phyloP scores from a whole-genome alignment of 2,797 vertebrate genomes.

The Enteromius anoplus region DNA sequence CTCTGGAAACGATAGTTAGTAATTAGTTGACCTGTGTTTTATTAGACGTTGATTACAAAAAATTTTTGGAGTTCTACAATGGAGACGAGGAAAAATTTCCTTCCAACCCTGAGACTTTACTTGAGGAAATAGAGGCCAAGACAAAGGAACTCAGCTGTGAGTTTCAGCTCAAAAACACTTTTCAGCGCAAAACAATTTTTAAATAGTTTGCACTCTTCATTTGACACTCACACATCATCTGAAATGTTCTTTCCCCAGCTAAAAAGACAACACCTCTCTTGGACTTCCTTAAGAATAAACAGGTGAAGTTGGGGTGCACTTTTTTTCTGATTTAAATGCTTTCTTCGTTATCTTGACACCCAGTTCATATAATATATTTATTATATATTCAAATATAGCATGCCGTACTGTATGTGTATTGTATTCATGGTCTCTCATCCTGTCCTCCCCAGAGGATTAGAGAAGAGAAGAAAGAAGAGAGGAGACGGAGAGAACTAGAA shows the following conservation, averaged over 20 bases:
- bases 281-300: constrained; percentile 98
- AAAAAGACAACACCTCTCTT: constrained; percentile 96
- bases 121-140: constrained; percentile 97
- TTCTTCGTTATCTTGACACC: background rate
- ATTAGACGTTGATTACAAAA: constrained; percentile 94
- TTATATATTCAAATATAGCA: background rate
- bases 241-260: constrained; percentile 73
- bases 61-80: constrained; percentile 93
- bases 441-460: constrained; percentile 82
- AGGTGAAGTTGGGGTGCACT: constrained; percentile 77
- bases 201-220: background rate
- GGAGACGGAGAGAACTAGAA: constrained; percentile 91
- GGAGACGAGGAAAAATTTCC: constrained; percentile 94
- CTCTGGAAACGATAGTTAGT: background rate
- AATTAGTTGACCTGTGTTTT: constrained; percentile 18
- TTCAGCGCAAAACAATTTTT: background rate
- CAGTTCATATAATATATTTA: background rate
- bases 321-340: background rate
- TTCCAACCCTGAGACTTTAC: constrained; percentile 93
- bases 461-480: constrained; percentile 98
- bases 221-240: background rate
- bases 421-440: background rate
- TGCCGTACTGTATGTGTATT: background rate
- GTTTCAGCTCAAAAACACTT: constrained; percentile 47
- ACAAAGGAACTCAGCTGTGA: constrained; percentile 95